A percentile compares a stretch with the other conserved stretches of the same genome.
Conservation (phyloP, 1,140 invertebrate species). For the Saxidomus purpurata region DNA sequence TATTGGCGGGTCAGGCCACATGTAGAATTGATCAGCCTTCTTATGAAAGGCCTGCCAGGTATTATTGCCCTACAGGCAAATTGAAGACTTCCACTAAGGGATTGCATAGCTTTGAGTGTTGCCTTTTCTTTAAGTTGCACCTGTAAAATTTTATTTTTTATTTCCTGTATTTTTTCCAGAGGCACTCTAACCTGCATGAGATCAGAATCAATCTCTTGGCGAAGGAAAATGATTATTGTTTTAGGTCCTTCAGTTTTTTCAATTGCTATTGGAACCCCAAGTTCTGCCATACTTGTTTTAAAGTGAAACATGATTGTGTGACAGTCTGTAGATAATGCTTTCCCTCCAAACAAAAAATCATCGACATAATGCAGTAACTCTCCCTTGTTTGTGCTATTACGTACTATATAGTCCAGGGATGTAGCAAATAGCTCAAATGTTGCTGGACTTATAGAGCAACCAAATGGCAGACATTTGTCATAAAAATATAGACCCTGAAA, state of each 20-base stretch:
- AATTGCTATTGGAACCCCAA: conserved; percentile 8
- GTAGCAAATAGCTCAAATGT: conserved; percentile 34
- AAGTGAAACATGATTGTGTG: background rate
- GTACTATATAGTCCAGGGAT: conserved; percentile 9
- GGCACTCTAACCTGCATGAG: conserved; percentile 3
- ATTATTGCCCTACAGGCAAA: background rate
- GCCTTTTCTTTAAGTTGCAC: background rate
- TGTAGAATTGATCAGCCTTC: conserved; percentile 2
- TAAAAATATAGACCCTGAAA: conserved; percentile 5
- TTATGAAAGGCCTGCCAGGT: background rate
- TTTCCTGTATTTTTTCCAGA: background rate
- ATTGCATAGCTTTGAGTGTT: background rate
- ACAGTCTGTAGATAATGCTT: background rate
- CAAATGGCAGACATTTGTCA: conserved; percentile 35
- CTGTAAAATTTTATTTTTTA: background rate
- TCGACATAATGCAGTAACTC: conserved; percentile 42
- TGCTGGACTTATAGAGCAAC: background rate
- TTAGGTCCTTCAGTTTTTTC: conserved; percentile 43
- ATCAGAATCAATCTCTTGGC: conserved; percentile 1
- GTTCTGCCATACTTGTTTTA: background rate
- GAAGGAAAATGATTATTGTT: background rate
- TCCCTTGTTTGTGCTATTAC: background rate
- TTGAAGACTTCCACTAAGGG: background rate
- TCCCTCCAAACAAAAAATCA: conserved; percentile 24
- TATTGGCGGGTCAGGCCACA: conserved; percentile 43